Evolutionary conservation across 2,888 invertebrate species (phyloP).

Genomic region (Drosophila dives): DNA sequence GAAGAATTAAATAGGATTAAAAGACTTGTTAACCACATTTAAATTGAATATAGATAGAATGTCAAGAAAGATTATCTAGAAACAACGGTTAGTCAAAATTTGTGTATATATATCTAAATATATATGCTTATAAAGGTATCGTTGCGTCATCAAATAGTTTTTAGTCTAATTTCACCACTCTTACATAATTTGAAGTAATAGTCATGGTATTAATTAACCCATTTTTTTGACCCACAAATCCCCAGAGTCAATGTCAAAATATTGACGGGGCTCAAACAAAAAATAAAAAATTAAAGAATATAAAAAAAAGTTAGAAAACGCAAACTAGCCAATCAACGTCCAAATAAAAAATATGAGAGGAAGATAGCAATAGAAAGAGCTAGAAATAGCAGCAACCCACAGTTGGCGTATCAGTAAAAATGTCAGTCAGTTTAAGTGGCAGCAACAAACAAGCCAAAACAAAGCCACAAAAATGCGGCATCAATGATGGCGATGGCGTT

Average conservation of each 20-base stretch:
- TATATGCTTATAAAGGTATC: background rate
- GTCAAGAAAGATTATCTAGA: background rate
- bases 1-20: background rate
- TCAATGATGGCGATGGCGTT: slow-evolving; percentile 19
- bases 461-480: slow-evolving; percentile 43
- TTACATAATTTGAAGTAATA: background rate
- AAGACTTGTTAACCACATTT: background rate
- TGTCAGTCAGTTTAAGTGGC: slow-evolving; percentile 25
- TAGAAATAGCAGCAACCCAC: slow-evolving; percentile 16
- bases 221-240: slow-evolving; percentile 8
- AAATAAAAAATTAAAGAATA: background rate
- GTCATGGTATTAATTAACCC: background rate
- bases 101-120: background rate
- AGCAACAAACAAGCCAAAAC: slow-evolving; percentile 34
- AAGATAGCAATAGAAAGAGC: background rate
- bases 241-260: slow-evolving; percentile 1
- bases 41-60: background rate
- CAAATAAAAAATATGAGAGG: background rate
- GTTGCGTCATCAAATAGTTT: slow-evolving; percentile 2
- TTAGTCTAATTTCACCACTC: background rate
- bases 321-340: background rate
- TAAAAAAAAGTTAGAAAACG: background rate
- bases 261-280: background rate
- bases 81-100: background rate
- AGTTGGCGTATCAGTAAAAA: slow-evolving; percentile 30